phyloP scores from a whole-genome alignment of 2,888 invertebrate genomes.

The Chrysopilus asiliformis region DNA sequence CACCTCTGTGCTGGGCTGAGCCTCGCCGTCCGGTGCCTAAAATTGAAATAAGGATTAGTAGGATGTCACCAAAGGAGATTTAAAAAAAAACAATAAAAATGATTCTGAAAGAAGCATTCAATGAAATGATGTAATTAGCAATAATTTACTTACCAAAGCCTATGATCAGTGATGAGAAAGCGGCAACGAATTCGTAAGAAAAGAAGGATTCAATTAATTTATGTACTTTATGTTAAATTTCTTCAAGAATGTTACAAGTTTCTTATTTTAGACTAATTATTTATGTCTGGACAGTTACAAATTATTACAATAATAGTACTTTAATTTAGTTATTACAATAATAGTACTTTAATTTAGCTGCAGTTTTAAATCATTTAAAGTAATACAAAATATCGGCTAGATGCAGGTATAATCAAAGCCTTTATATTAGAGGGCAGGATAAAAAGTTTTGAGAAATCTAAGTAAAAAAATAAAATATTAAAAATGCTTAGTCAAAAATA shows the following conservation, averaged over 20 bases:
- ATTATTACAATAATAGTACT: too few relatives aligned
- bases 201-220: conserved; percentile 1
- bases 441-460: too few relatives aligned
- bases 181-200: conserved; percentile 5
- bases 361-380: too few relatives aligned
- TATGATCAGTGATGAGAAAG: too few relatives aligned
- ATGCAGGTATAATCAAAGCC: too few relatives aligned
- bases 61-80: not conserved
- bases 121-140: not conserved
- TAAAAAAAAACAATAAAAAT: conserved; percentile 1
- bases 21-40: conserved; percentile 95
- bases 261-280: not conserved
- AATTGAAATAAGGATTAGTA: conserved; percentile 5
- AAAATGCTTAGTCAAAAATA: too few relatives aligned
- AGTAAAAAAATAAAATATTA: too few relatives aligned
- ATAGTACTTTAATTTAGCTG: too few relatives aligned
- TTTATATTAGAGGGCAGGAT: too few relatives aligned
- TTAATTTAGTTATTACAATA: too few relatives aligned
- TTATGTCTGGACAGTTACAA: too few relatives aligned
- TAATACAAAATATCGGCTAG: too few relatives aligned
- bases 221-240: not conserved
- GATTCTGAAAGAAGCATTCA: not conserved
- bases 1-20: conserved; percentile 97
- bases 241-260: not conserved
- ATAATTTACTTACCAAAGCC: conserved; percentile 8